Conservation (phyloP, 1,140 invertebrate genomes). For the Bombus fervidus region DNA sequence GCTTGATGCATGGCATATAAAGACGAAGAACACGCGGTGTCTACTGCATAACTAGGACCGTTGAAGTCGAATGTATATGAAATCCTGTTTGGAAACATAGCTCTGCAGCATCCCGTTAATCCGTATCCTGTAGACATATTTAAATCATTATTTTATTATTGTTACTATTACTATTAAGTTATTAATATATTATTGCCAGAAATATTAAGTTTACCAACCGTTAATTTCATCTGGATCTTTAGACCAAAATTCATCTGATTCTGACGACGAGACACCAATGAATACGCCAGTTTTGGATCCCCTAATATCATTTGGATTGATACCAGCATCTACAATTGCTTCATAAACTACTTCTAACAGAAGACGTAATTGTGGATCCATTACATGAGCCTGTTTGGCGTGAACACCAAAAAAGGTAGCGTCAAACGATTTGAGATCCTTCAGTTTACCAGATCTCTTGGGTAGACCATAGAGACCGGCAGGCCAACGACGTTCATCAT, state of each 20-base stretch:
- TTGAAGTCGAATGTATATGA: constrained; percentile 97
- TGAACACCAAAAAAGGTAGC: constrained; percentile 97
- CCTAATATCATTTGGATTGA: constrained; percentile 90
- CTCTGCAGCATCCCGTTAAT: constrained; percentile 94
- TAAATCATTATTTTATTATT: neutral
- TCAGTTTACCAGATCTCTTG: constrained; percentile 93
- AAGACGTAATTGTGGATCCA: constrained; percentile 97
- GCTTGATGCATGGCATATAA: constrained; percentile 95
- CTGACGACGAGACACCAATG: constrained; percentile 93
- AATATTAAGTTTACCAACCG: constrained; percentile 80
- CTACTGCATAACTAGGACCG: constrained; percentile 95
- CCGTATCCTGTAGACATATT: constrained; percentile 85
- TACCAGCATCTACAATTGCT: constrained; percentile 95
- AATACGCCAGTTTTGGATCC: constrained; percentile 95
- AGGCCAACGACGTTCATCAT: constrained; percentile 92
- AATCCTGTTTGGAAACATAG: constrained; percentile 98
- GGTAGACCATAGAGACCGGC: constrained; percentile 91
- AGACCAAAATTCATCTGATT: constrained; percentile 93
- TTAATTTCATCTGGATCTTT: constrained; percentile 89
- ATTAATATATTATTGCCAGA: neutral
- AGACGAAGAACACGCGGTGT: constrained; percentile 98
- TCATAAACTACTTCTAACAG: constrained; percentile 97
- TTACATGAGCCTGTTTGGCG: constrained; percentile 95
- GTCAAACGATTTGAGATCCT: constrained; percentile 94
- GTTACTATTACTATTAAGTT: neutral